phyloP scores from a whole-genome alignment of 2,797 vertebrate genomes.

The Paramormyrops hopkinsi region DNA sequence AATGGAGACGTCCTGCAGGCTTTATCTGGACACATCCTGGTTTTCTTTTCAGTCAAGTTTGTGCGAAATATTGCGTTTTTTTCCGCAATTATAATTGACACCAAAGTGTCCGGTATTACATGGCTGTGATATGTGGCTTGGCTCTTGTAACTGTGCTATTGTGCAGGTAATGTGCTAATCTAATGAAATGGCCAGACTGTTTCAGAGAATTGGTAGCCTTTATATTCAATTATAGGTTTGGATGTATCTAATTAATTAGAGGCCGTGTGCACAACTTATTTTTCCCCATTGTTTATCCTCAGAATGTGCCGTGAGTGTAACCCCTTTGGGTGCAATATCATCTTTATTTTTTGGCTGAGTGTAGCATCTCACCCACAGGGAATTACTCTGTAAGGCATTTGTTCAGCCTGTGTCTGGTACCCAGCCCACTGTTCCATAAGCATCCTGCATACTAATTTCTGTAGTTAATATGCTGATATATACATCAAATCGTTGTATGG shows the following conservation, averaged over 20 bases:
- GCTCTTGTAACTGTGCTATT: background rate
- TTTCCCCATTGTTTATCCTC: background rate
- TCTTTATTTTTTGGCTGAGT: background rate
- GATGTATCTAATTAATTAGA: background rate
- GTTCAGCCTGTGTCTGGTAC: background rate
- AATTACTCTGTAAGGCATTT: background rate
- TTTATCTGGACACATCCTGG: background rate
- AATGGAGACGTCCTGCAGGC: background rate
- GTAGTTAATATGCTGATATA: background rate
- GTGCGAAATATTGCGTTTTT: background rate
- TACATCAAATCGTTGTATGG: background rate
- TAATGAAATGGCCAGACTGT: background rate
- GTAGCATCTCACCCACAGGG: background rate
- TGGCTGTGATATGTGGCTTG: background rate
- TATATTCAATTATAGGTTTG: background rate
- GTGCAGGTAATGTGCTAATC: background rate
- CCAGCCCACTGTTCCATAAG: background rate
- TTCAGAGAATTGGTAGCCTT: background rate
- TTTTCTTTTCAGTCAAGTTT: background rate
- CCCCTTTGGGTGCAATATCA: background rate
- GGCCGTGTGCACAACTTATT: background rate
- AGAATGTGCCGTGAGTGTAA: background rate
- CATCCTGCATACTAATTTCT: background rate
- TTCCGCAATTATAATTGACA: background rate
- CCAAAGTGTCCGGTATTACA: background rate